Evolutionary conservation across 2,113 vertebrate species (phyloP).

Genomic region (Lophochroa leadbeateri): DNA sequence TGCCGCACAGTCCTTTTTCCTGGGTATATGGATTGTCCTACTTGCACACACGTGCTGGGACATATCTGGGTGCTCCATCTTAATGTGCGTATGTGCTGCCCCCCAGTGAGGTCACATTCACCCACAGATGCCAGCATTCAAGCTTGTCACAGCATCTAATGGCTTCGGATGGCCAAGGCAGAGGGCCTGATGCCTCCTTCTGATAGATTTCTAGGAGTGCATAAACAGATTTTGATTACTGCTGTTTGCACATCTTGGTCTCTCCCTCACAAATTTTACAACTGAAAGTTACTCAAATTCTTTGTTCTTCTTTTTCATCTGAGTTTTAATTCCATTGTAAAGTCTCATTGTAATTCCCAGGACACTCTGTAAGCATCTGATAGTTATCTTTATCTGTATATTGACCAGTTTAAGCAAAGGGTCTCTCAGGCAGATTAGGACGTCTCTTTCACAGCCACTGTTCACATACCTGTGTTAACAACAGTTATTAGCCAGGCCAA

Average conservation of each 20-base stretch:
- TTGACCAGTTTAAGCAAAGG: not conserved
- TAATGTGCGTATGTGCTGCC: not conserved
- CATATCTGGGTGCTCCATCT: not conserved
- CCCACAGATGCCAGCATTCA: not conserved
- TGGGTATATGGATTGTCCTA: fast-evolving
- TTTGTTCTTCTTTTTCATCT: not conserved
- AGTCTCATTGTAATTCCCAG: not conserved
- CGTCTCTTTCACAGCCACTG: not conserved
- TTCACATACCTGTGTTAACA: not conserved
- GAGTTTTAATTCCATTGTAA: not conserved
- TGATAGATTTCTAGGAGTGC: not conserved
- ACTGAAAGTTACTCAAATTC: not conserved
- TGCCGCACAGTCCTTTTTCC: fast-evolving
- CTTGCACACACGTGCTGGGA: not conserved
- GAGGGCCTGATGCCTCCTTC: not conserved
- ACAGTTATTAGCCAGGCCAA: not conserved
- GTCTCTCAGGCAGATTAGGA: not conserved
- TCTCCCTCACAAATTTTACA: not conserved
- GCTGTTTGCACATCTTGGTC: not conserved
- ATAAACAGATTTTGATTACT: not conserved
- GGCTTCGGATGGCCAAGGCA: not conserved
- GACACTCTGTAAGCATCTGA: not conserved
- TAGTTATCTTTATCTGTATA: not conserved
- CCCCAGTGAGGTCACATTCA: not conserved
- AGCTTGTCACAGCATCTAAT: fast-evolving